Base-by-base conservation (phyloP, 2,888 invertebrate genomes). In the Acanthoscelides obtectus region DNA sequence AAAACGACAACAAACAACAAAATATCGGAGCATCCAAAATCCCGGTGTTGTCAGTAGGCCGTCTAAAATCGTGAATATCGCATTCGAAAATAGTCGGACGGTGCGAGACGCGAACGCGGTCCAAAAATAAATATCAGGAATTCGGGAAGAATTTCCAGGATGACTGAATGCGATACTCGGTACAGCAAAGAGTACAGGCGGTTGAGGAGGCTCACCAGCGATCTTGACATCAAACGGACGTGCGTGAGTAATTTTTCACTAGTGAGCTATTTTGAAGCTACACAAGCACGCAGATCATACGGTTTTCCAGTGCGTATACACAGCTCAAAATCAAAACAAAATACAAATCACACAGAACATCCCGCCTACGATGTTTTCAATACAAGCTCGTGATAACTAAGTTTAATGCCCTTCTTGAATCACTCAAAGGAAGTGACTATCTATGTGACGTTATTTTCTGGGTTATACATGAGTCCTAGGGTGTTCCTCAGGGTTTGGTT, bases 101-200 rank as follows among this genome's bases (percentile, higher is more conserved):
- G 45, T 45, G 45, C 17, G 1, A 45, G 45, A 45, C 45, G 45
- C 8, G 45, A 45, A 45, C 45, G 12, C 45, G 12, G 17, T 6
- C 45, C 45, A 45, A 45, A 45, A 45, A 45, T 45, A 45, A 45
- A 45, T 12, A 1, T 1, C 25, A 25, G 25, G 45, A 45, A 45
- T 45, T 45, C 45, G 45, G 45, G 45, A 45, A 45, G 45, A 45
- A 45, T 45, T 12, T 45, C 45, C 71, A 72, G 71, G 74, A 80
- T 80, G 80, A 76, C 80, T 22, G 76, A 80, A 68, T 77, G 74
- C 17, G 79, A 80, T 75, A 45, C 45, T 17, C 80, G 83, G 76
- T 94, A 94, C 83, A 89, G 89, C 20, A 88, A 89, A 78, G 94
- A 93, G 81, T 94, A 93, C 78, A 88, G 87, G 73, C 88, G 92